Conservation (phyloP, 2,888 invertebrate genomes). For the Rhingia campestris region DNA sequence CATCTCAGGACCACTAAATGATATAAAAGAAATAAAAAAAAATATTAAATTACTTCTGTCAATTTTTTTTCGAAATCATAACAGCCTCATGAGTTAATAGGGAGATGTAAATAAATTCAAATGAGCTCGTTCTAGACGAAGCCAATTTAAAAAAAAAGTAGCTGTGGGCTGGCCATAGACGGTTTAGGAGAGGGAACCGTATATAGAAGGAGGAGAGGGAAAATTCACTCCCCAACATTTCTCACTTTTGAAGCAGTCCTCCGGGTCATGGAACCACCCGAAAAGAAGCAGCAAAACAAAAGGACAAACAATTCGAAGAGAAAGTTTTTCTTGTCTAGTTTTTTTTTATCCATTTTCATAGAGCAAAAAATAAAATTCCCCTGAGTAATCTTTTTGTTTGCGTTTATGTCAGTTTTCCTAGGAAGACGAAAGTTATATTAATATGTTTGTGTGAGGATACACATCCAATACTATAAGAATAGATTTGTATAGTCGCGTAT, state of each 20-base stretch:
- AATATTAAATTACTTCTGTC: slow-evolving; percentile 43
- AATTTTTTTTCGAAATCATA: slow-evolving; percentile 20
- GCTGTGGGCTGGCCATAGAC: slow-evolving; percentile 12
- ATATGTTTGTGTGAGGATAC: slow-evolving; percentile 21
- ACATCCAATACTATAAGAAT: slow-evolving; percentile 6
- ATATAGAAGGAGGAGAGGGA: slow-evolving; percentile 2
- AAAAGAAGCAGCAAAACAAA: slow-evolving; percentile 55
- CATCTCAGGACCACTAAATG: slow-evolving; percentile 89
- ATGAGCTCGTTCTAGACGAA: slow-evolving; percentile 41
- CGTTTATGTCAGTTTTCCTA: slow-evolving; percentile 58
- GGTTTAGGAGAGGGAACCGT: slow-evolving; percentile 3
- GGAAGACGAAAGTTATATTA: slow-evolving; percentile 43
- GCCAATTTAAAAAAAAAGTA: slow-evolving; percentile 50
- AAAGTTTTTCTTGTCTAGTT: slow-evolving; percentile 56
- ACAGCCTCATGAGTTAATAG: slow-evolving; percentile 39
- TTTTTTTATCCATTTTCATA: slow-evolving; percentile 25
- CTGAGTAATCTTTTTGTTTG: slow-evolving; percentile 67
- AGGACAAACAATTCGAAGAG: slow-evolving; percentile 62
- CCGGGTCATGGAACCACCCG: slow-evolving; percentile 53
- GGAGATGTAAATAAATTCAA: slow-evolving; percentile 44
- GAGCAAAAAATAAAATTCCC: slow-evolving; percentile 50
- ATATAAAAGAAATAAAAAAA: slow-evolving; percentile 15
- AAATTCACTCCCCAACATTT: slow-evolving; percentile 46
- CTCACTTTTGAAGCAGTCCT: slow-evolving; percentile 41
- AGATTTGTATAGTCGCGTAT: slow-evolving; percentile 20